Evolutionary conservation across 2,888 invertebrate genomes (phyloP), one percentile per base, ranked within the genome.

Genomic region (Sminthurides aquaticus): DNA sequence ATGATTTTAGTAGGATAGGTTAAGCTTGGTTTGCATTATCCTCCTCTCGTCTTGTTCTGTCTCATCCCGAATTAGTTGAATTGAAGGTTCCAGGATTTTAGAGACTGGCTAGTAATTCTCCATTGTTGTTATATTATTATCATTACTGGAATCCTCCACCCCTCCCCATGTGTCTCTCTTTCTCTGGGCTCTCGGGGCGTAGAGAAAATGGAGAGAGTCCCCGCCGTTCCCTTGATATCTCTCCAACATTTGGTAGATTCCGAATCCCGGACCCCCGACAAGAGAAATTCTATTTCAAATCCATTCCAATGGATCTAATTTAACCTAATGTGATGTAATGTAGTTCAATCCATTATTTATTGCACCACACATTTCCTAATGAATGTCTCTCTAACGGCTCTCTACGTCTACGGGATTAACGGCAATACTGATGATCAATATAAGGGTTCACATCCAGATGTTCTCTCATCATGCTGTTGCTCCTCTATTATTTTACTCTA

Each of bases 271-370:
- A 59, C 64, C 64, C 64, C 61, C 62, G 60, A 64, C 60, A 64
- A 64, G 64, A 62, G 57, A 62, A 64, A 64, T 64, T 64, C 63
- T 63, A 63, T 63, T 63, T 58, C 63, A 54, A 56, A 60, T 56
- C 60, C 64, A 64, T 64, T 64, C 64, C 64, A 64, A 60, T 59
- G 59, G 64, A 64, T 64, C 59, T 64, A 64, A 64, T 64, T 63
- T 63, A 63, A 62, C 48, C 15, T 52, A 52, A 52, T 52, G 62
- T 64, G 57, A 60, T 64, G 64, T 64, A 64, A 64, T 64, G 60
- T 29, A 59, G 55, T 60, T 64, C 64, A 64, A 64, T 64, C 56
- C 64, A 64, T 64, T 60, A 64, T 60, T 64, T 64, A 60, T 64
- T 64, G 59, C 29, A 55, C 59, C 28, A 60, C 54, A 49, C 49